These are phyloP conservation scores for Ommatoiulus sabulosus DNA, from an alignment of 2,888 invertebrate genomes.

Conservation along the genomic window DNA sequence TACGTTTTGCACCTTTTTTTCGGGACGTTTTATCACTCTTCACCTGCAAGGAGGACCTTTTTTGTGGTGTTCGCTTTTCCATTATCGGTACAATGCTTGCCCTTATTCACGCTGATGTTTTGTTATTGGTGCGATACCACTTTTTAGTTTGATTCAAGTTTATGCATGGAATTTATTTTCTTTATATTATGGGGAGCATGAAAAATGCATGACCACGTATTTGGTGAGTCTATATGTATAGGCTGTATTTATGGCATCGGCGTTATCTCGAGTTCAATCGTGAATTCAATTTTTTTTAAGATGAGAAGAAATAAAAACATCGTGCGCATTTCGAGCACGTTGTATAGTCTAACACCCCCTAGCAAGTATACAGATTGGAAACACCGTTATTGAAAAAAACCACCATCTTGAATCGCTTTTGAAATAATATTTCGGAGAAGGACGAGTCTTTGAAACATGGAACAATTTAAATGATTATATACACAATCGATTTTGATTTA, in stretches of 20 bases:
- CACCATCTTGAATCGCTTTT: not conserved
- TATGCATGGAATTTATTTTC: slow-evolving; percentile 43
- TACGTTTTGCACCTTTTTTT: not conserved
- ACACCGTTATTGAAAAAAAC: slow-evolving; percentile 13
- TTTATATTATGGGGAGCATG: slow-evolving; percentile 13
- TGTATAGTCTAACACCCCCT: slow-evolving; percentile 5
- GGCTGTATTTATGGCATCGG: slow-evolving; percentile 29
- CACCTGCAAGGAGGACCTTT: not conserved
- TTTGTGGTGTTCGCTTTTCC: slow-evolving; percentile 3
- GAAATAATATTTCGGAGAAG: too few species aligned
- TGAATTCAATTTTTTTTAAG: slow-evolving; percentile 15
- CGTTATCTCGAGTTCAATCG: slow-evolving; percentile 15
- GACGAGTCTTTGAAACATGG: too few species aligned
- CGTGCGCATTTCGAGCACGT: not conserved
- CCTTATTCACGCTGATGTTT: slow-evolving; percentile 35
- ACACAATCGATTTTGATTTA: too few species aligned
- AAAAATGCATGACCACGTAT: slow-evolving; percentile 43
- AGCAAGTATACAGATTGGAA: not conserved
- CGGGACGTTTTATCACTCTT: not conserved
- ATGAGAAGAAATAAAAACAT: slow-evolving; percentile 18
- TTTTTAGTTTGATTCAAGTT: slow-evolving; percentile 30
- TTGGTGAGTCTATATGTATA: not conserved
- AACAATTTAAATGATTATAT: too few species aligned
- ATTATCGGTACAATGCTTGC: slow-evolving; percentile 23
- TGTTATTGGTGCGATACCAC: slow-evolving; percentile 30